Evolutionary conservation across 2,888 invertebrate genomes (phyloP).

Genomic region (Pyrrhia umbra): DNA sequence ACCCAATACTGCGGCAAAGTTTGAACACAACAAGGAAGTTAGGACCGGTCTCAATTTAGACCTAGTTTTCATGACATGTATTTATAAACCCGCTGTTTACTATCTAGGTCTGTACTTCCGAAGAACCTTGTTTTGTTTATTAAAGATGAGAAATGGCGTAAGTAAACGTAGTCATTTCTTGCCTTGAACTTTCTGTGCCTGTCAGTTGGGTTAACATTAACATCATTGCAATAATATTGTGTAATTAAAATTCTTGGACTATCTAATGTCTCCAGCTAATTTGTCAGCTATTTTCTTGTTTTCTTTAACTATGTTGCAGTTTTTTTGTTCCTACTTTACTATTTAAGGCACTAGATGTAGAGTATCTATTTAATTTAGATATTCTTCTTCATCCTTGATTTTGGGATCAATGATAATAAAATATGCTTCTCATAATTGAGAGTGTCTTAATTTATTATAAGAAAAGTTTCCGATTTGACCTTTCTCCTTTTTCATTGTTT

Average conservation of each 20-base stretch:
- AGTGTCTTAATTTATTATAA: no score
- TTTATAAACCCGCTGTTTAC: constrained; percentile 24
- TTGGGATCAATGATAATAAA: no score
- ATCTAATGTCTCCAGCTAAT: neutral
- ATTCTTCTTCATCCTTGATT: no score
- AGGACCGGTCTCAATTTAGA: constrained; percentile 48
- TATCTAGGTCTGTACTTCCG: neutral
- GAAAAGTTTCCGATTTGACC: neutral
- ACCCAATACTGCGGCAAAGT: constrained; percentile 52
- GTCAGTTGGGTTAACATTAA: neutral
- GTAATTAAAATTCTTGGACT: neutral
- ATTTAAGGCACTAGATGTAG: no score
- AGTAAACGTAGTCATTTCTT: neutral
- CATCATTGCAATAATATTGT: neutral
- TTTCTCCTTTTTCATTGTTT: neutral
- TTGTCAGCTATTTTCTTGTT: no score
- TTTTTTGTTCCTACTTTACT: no score
- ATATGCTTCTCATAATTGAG: no score
- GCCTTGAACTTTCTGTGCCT: neutral
- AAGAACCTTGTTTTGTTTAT: neutral
- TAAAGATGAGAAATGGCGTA: neutral
- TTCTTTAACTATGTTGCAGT: no score
- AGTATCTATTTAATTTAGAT: no score
- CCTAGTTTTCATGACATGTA: constrained; percentile 57
- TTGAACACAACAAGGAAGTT: constrained; percentile 61